Evolutionary conservation across 2,797 vertebrate genomes (phyloP).

Genomic region (Mallotus villosus): DNA sequence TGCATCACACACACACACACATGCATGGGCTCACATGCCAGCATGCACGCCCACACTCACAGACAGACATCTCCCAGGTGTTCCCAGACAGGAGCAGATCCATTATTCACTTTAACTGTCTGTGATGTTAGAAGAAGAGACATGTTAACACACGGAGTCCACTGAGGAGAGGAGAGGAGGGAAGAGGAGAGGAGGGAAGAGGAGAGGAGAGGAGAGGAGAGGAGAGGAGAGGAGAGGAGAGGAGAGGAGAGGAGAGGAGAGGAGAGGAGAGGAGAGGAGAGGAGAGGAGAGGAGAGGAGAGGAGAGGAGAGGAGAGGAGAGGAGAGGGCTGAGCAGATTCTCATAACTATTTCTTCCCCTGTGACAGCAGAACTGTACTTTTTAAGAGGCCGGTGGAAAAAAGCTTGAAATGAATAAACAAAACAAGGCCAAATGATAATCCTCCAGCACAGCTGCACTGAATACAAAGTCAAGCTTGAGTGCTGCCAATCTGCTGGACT

Average conservation of each 20-base stretch:
- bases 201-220: background rate
- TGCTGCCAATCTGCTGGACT: background rate
- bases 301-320: background rate
- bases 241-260: no score
- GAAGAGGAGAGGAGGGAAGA: background rate
- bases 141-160: background rate
- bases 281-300: background rate
- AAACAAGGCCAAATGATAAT: background rate
- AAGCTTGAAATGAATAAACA: background rate
- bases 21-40: background rate
- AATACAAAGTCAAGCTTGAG: background rate
- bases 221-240: background rate
- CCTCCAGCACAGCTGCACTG: background rate
- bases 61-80: slow-evolving; percentile 27
- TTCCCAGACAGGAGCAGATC: slow-evolving; percentile 28
- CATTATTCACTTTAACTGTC: slow-evolving; percentile 36
- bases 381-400: background rate
- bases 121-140: slow-evolving; percentile 5
- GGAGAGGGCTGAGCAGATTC: background rate
- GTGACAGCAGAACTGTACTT: background rate
- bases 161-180: background rate
- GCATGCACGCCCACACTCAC: background rate
- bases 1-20: slow-evolving; percentile 21
- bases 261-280: background rate
- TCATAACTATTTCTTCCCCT: background rate